These are phyloP conservation scores for Antennarius striatus DNA, from an alignment of 2,113 vertebrate genomes.

Conservation along the genomic window DNA sequence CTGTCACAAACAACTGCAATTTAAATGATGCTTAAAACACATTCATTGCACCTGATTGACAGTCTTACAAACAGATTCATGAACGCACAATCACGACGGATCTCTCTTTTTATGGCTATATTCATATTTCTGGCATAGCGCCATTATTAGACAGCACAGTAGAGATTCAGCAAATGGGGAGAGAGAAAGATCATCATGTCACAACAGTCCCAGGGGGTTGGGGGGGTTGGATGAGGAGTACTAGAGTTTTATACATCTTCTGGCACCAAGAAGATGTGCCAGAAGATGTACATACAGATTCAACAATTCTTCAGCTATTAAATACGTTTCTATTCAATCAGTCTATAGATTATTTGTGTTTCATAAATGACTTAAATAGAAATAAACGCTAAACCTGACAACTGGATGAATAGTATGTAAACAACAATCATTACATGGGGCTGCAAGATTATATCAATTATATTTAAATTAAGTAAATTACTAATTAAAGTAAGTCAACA, in stretches of 20 bases:
- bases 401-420: neutral
- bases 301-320: neutral
- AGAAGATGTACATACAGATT: too few species aligned
- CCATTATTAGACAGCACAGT: slow-evolving; percentile 13
- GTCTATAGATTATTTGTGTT: neutral
- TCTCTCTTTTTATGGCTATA: slow-evolving; percentile 6
- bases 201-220: neutral
- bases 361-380: neutral
- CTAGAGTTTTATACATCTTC: too few species aligned
- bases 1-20: slow-evolving; percentile 37
- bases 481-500: too few species aligned
- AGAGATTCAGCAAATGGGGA: neutral
- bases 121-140: slow-evolving; percentile 12
- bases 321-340: neutral
- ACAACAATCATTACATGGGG: neutral
- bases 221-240: slow-evolving; percentile 9
- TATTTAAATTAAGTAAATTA: neutral
- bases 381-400: neutral
- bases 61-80: slow-evolving; percentile 28
- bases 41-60: slow-evolving; percentile 21
- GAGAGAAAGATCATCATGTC: neutral
- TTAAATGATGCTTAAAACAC: slow-evolving; percentile 35
- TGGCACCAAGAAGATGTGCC: too few species aligned
- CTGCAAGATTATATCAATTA: neutral
- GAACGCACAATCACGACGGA: slow-evolving; percentile 15